A percentile compares a stretch with the other conserved stretches of the same genome.
phyloP scores from a whole-genome alignment of 2,797 vertebrate genomes.

The Cichlasoma orientale region DNA sequence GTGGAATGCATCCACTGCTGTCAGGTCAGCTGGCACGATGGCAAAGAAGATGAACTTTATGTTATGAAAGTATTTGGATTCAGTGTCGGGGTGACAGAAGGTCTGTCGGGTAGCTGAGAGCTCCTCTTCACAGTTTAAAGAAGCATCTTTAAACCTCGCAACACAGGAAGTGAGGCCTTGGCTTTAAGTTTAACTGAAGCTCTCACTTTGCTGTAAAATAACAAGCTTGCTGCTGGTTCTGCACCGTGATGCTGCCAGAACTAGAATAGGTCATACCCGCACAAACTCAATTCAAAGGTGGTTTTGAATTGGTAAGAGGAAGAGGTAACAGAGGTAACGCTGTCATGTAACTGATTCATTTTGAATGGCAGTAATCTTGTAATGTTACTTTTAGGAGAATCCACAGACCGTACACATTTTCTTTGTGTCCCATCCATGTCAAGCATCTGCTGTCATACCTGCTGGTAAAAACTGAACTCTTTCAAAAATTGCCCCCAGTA shows the following conservation, averaged over 20 bases:
- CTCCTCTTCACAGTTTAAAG: not conserved
- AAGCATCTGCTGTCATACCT: accelerated
- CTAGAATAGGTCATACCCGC: not conserved
- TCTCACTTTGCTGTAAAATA: not conserved
- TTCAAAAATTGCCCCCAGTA: not conserved
- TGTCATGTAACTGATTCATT: not conserved
- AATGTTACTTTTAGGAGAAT: not conserved
- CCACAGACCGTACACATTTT: not conserved
- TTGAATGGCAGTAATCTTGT: not conserved
- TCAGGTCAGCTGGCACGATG: not conserved
- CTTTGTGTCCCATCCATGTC: not conserved
- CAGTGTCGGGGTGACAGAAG: not conserved
- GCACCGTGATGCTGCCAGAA: not conserved
- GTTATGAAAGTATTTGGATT: not conserved
- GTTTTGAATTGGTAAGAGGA: not conserved
- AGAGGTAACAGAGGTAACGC: no score
- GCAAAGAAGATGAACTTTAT: not conserved
- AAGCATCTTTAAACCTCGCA: not conserved
- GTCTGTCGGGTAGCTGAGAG: not conserved
- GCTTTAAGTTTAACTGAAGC: not conserved
- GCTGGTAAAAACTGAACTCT: not conserved
- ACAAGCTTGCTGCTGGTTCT: not conserved
- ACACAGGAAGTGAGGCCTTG: not conserved
- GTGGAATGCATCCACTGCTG: not conserved
- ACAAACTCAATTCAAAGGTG: not conserved